phyloP scores from a whole-genome alignment of 2,113 vertebrate genomes.

The Xiphophorus couchianus region DNA sequence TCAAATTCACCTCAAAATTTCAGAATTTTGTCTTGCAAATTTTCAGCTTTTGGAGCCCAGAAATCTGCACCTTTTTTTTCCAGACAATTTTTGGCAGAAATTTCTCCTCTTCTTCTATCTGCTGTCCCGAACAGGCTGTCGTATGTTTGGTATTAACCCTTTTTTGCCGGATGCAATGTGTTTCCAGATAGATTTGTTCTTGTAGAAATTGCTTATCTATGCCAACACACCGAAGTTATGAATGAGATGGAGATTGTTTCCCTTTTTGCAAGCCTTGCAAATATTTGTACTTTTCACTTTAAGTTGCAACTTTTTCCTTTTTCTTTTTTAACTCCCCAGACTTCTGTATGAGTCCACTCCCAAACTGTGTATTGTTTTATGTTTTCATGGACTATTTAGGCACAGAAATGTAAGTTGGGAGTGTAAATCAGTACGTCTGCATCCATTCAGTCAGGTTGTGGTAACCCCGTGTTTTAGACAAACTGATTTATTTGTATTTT shows the following conservation, averaged over 20 bases:
- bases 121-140: no score
- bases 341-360: neutral
- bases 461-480: neutral
- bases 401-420: neutral
- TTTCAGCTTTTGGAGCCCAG: no score
- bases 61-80: no score
- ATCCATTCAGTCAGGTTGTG: neutral
- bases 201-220: no score
- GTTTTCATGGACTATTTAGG: neutral
- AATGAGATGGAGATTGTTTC: neutral
- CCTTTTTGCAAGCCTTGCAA: neutral
- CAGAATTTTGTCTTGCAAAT: no score
- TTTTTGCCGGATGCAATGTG: slow-evolving; percentile 6
- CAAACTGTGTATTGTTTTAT: neutral
- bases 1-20: no score
- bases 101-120: no score
- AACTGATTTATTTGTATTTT: neutral
- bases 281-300: neutral
- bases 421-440: neutral
- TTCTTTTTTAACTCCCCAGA: neutral
- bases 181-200: no score
- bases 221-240: neutral
- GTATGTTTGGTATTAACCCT: slow-evolving; percentile 24
- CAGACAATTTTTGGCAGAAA: no score
- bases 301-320: no score